Conservation (phyloP, 1,140 invertebrate genomes). For the Papilio polyxenes region DNA sequence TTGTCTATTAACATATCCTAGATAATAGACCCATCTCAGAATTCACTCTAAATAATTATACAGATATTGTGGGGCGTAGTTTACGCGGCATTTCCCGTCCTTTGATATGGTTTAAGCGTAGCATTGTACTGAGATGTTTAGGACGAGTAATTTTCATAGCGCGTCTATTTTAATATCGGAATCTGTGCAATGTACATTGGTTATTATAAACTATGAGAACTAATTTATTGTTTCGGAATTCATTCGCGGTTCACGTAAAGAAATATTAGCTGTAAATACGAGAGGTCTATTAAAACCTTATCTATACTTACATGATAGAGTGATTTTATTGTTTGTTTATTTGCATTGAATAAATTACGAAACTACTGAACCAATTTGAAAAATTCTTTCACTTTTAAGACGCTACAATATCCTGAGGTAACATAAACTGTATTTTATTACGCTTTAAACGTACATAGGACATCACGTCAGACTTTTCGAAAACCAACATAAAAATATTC, state of each 20-base stretch:
- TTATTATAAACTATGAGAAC: neutral
- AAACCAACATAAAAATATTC: too few species aligned
- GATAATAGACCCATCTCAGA: constrained; percentile 4
- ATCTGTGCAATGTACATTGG: neutral
- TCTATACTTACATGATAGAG: too few species aligned
- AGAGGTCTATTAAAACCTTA: neutral
- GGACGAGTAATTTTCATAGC: neutral
- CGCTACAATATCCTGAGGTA: too few species aligned
- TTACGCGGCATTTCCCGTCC: neutral
- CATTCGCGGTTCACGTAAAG: neutral
- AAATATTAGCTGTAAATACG: neutral
- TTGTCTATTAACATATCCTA: neutral
- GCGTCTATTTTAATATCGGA: constrained; percentile 1
- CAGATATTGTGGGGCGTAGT: neutral
- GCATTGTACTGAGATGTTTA: neutral
- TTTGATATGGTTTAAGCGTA: neutral
- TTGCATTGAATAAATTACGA: too few species aligned
- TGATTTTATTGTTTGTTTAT: too few species aligned
- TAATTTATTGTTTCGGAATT: neutral
- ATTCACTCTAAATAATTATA: neutral
- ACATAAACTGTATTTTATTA: too few species aligned
- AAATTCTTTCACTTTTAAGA: too few species aligned
- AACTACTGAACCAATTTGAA: too few species aligned
- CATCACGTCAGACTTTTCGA: too few species aligned
- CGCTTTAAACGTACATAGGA: too few species aligned